Evolutionary conservation across 1,140 invertebrate species (phyloP).

Genomic region (Drosophila grimshawi): DNA sequence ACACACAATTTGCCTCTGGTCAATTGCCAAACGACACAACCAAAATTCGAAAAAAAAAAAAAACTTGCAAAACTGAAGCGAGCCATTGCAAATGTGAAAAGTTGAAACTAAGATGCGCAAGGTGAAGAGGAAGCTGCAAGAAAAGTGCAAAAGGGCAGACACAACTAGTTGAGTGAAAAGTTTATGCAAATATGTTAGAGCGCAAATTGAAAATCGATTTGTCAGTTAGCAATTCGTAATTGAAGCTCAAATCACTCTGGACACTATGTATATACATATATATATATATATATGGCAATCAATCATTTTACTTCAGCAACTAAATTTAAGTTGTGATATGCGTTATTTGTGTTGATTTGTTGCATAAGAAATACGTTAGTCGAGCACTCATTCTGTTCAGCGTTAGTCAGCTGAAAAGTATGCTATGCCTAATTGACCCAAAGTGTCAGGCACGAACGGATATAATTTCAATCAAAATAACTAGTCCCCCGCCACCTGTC

Average conservation of each 20-base stretch:
- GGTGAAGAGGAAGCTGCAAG: neutral
- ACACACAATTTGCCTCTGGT: slow-evolving; percentile 8
- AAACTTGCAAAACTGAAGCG: slow-evolving; percentile 36
- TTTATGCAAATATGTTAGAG: slow-evolving; percentile 48
- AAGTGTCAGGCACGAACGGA: slow-evolving; percentile 38
- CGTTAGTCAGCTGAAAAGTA: slow-evolving; percentile 26
- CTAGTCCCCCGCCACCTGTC: slow-evolving; percentile 51
- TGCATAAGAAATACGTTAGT: neutral
- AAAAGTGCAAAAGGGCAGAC: neutral
- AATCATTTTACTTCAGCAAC: slow-evolving; percentile 1
- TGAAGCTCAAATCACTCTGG: slow-evolving; percentile 8
- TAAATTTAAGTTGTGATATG: neutral
- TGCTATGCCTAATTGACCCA: slow-evolving; percentile 40
- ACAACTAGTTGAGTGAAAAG: slow-evolving; percentile 43
- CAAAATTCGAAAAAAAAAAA: slow-evolving; percentile 16
- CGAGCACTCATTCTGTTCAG: neutral
- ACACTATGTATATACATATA: neutral
- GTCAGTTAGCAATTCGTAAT: slow-evolving; percentile 39
- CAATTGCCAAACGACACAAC: slow-evolving; percentile 32
- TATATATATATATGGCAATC: neutral
- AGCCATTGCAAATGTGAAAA: slow-evolving; percentile 45
- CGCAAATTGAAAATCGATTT: slow-evolving; percentile 57
- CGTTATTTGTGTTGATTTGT: neutral
- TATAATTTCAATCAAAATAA: slow-evolving; percentile 78
- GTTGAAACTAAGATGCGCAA: slow-evolving; percentile 14